Base-by-base conservation (phyloP, 1,140 invertebrate species). In the Akabosia matsudoensis region DNA sequence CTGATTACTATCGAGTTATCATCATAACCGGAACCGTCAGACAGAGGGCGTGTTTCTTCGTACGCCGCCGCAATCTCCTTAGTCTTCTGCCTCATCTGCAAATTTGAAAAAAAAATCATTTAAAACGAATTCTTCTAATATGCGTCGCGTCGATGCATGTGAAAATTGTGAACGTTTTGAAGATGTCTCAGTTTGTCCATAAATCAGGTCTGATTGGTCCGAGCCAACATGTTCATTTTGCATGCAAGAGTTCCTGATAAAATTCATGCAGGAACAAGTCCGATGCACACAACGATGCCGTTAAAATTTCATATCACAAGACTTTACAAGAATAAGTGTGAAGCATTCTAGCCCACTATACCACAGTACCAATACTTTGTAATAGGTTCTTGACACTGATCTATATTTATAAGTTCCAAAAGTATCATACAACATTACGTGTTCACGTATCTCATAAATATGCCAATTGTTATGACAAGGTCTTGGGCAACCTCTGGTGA, bases 1-100 rank as follows among this genome's bases (percentile, higher is more conserved):
- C 82, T 78, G n/a, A 80, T 82, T 54, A 84, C 82, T 74, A 82
- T 80, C 22, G 83, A 75, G 64, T 83, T 82, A 37, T 85, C 84
- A 72, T 85, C 85, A 79, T 83, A 86, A 14, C 82, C 82, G 56
- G 88, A 88, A n/a, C 86, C 87, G 82, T 89, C 88, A 31, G 88
- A 89, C 77, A 89, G 83, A 31, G 88, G 88, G 51, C 88, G 83
- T 78, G 85, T 88, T 77, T 89, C 88, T 76, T 85, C 84, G 24
- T 79, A 79, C 26, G 82, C 75, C 28, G 81, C 79, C 52, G 79
- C 78, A 67, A 82, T 67, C 33, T 83, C 83, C 74, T 79, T 77
- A 79, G 85, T 83, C 73, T 83, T 83, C 77, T 85, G 83, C 64
- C 83, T 81, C 81, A 85, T 81, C 84, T 85, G 82, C 54, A 82